phyloP scores from a whole-genome alignment of 2,113 vertebrate species.

The Amblyornis subalaris region DNA sequence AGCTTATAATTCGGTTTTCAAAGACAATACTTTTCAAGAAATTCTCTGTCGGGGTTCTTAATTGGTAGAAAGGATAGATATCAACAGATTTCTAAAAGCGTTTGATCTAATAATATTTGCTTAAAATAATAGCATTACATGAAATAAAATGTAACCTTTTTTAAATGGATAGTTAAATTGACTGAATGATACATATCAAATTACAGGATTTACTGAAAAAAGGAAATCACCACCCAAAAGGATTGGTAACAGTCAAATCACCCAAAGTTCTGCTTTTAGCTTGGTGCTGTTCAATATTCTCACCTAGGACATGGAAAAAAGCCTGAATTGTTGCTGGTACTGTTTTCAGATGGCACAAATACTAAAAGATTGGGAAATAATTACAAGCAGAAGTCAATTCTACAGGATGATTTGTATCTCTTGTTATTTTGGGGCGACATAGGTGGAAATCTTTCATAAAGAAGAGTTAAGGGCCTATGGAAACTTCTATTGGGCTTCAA shows the following conservation, averaged over 20 bases:
- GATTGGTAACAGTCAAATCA: neutral
- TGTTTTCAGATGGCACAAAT: neutral
- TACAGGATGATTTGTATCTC: neutral
- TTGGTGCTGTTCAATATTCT: neutral
- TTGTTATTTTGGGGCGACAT: neutral
- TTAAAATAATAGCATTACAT: neutral
- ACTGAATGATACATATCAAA: neutral
- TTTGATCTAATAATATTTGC: neutral
- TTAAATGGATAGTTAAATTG: neutral
- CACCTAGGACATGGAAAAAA: neutral
- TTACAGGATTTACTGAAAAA: neutral
- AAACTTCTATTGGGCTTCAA: neutral
- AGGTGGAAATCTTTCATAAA: neutral
- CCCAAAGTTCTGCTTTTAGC: neutral
- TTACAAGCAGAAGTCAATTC: neutral
- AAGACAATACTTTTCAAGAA: constrained; percentile 37
- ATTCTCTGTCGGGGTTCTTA: constrained; percentile 5
- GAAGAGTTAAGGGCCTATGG: neutral
- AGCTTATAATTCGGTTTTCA: constrained; percentile 40
- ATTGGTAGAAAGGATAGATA: neutral
- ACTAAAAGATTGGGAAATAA: neutral
- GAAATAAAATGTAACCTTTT: neutral
- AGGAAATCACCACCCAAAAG: neutral
- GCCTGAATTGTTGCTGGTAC: neutral
- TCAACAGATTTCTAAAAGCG: neutral